These are phyloP conservation scores for Cephus sareptanus DNA, from an alignment of 2,888 invertebrate genomes.

Conservation along the genomic window DNA sequence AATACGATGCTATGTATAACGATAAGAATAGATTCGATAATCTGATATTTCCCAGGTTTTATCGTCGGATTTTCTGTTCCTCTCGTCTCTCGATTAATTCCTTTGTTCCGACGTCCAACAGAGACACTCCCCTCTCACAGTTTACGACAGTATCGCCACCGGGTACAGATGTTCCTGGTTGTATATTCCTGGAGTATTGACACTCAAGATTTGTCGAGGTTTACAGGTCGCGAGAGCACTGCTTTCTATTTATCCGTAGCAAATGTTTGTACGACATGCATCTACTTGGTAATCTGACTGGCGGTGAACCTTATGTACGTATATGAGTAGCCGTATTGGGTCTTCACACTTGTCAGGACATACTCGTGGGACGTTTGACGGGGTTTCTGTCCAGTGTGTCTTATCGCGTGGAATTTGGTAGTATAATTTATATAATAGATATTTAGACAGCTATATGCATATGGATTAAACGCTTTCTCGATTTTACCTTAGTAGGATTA, in stretches of 20 bases:
- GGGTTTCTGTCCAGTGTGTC: not conserved
- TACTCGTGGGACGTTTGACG: not conserved
- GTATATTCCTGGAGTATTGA: not conserved
- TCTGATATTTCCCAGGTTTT: not conserved
- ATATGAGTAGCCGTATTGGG: not conserved
- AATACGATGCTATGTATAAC: too few relatives aligned
- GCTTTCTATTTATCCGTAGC: slow-evolving; percentile 3
- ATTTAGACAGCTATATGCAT: not conserved
- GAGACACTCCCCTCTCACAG: not conserved
- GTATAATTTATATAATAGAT: not conserved
- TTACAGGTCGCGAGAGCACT: not conserved
- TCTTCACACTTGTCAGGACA: not conserved
- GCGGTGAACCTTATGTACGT: not conserved
- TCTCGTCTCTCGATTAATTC: not conserved
- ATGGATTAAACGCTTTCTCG: not conserved
- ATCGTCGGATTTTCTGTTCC: not conserved
- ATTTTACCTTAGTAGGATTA: not conserved
- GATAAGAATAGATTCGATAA: too few relatives aligned
- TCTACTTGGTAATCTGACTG: not conserved
- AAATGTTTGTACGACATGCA: not conserved
- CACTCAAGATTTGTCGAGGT: not conserved
- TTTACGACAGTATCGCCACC: not conserved
- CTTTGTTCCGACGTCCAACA: not conserved
- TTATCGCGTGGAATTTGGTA: not conserved
- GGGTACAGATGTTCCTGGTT: not conserved